Percentiles rank a stretch among this genome's conserved stretches.
Conservation (phyloP, 2,113 vertebrate genomes). For the Tachuris rubrigastra region DNA sequence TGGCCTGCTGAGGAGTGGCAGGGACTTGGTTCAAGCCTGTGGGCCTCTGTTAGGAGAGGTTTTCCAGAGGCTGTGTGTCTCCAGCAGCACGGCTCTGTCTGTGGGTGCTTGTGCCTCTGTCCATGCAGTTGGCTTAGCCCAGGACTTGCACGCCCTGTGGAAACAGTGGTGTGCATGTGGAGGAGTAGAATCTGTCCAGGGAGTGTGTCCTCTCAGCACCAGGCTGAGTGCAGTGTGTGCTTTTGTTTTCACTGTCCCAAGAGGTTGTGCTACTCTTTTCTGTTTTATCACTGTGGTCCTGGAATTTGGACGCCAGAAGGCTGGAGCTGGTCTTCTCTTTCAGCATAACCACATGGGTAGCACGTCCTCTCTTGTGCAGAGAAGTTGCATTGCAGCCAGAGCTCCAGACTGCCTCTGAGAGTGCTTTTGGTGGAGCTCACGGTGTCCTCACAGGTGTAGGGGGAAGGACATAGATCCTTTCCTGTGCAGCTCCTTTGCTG, state of each 20-base stretch:
- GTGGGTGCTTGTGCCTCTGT: background rate
- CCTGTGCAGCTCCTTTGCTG: background rate
- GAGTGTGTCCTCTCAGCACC: background rate
- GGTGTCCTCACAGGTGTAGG: background rate
- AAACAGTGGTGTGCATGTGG: background rate
- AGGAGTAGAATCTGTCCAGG: background rate
- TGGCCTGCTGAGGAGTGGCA: background rate
- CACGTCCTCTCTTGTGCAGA: background rate
- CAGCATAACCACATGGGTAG: accelerated
- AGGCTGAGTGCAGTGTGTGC: background rate
- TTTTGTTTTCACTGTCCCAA: background rate
- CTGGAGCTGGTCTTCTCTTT: background rate
- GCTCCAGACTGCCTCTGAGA: background rate
- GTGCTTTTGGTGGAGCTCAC: background rate
- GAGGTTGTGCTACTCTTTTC: background rate
- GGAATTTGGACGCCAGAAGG: background rate
- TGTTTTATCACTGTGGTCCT: background rate
- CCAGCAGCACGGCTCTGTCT: background rate
- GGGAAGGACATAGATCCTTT: background rate
- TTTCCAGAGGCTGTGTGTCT: background rate
- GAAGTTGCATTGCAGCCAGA: background rate
- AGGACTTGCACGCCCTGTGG: accelerated
- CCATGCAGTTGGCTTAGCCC: accelerated
- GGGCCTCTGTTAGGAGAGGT: background rate
- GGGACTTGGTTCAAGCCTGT: background rate